Evolutionary conservation across 2,113 vertebrate genomes (phyloP), one percentile per base, ranked within the genome.

Genomic region (Lagopus muta): DNA sequence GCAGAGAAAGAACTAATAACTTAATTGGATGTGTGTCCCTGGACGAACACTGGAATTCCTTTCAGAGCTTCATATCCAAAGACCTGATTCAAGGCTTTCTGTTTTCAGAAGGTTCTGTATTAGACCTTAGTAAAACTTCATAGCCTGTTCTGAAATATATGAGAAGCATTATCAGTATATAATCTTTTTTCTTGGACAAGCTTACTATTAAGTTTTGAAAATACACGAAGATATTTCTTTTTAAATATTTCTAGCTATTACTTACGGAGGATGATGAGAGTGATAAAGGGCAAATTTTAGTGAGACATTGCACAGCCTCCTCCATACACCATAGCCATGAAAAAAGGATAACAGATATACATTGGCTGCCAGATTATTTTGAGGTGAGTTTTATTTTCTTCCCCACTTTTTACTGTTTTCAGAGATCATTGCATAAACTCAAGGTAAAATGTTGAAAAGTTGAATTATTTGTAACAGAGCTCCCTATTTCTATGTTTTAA

Each of bases 321-420:
- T 97, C 98, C 15, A 93, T 97, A 74, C 96, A 98, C 67, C 94
- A 83, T 32, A 97, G 98, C 54, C 99, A 99, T 90, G 98, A 96
- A 96, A 98, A 97, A 38, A 22, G 97, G 28, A 92, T 98, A 92
- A 98, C 98, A 48, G 99, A 99, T 72, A 93, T 99, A 80, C 98
- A 99, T 3, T 99, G 99, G 99, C 97, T 99, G 73, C 96, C 98
- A 14, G 92, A 97, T 66, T 96, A 90, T 42, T 98, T 97, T 84
- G 97, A 99, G 99, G 99, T 99, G 94, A 97, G 96, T 89, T 74
- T 79, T 54, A 70, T 43, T 69, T 7, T 73, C 76, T 69, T 43
- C 67, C 70, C 62, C 79, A 71, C 43, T 62, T 83, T 55, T 58
- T 88, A 30, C 34, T 36, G n/a, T 43, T 85, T 83, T 82, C 25